Conservation (phyloP, 1,140 invertebrate species). For the Camponotus vicinus region DNA sequence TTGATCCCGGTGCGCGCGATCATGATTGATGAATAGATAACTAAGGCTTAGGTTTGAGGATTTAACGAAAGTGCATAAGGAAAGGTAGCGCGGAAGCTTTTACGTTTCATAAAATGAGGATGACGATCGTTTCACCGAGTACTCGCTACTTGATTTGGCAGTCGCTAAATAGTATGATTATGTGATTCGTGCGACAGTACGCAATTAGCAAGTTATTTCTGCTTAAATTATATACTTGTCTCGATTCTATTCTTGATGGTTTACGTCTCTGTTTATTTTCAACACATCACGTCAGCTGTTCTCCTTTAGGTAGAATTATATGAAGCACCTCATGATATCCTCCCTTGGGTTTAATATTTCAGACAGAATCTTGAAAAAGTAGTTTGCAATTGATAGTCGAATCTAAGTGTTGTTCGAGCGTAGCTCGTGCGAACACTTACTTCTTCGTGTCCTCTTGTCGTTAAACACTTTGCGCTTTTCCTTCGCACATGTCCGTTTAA, state of each 20-base stretch:
- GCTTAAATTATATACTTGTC: not conserved
- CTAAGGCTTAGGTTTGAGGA: conserved; percentile 10
- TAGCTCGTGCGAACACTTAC: not conserved
- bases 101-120: not conserved
- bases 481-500: not conserved
- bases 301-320: not conserved
- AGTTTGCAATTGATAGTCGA: not conserved
- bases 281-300: not conserved
- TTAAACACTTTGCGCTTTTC: not conserved
- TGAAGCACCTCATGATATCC: not conserved
- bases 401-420: not conserved
- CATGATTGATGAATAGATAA: conserved; percentile 58
- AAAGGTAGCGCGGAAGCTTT: not conserved
- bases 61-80: conserved; percentile 12
- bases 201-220: not conserved
- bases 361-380: not conserved
- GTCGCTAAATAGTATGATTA: not conserved
- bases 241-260: not conserved
- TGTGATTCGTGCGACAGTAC: not conserved
- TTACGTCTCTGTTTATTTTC: conserved; percentile 15
- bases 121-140: not conserved
- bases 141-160: not conserved
- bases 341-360: not conserved
- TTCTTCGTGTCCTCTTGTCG: not conserved
- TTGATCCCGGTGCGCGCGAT: conserved; percentile 45